These are phyloP conservation scores for Ptychodera flava DNA, from an alignment of 35 echinoderm and acorn worm species.

Conservation along the genomic window DNA sequence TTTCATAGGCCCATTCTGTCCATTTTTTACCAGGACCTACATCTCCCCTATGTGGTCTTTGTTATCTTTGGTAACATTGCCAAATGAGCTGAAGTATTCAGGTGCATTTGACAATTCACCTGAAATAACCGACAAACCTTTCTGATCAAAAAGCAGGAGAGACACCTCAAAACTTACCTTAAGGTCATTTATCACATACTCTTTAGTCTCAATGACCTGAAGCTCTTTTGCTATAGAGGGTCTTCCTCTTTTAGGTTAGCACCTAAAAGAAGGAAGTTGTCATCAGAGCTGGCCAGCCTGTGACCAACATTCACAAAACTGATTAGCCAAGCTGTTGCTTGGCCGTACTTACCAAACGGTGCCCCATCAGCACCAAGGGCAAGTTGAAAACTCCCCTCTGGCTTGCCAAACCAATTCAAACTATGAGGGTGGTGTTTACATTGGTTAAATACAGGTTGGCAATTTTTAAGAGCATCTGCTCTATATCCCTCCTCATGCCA, in stretches of 20 bases:
- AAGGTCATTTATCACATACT: background rate
- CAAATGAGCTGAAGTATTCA: background rate
- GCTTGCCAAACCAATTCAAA: background rate
- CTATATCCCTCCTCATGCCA: background rate
- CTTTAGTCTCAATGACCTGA: background rate
- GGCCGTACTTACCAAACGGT: background rate
- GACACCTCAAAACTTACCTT: background rate
- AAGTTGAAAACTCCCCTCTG: background rate
- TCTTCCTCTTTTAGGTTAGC: background rate
- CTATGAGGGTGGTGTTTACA: background rate
- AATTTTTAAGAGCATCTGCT: background rate
- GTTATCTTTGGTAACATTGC: no score
- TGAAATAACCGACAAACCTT: background rate
- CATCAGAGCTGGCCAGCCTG: background rate
- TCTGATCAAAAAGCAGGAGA: background rate
- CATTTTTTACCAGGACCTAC: no score
- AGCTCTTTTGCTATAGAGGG: background rate
- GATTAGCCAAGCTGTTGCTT: background rate
- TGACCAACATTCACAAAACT: background rate
- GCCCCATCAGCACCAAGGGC: background rate
- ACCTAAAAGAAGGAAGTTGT: background rate
- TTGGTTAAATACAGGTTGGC: no score
- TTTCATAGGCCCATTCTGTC: no score
- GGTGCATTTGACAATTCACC: no score
- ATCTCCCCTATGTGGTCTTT: no score